Evolutionary conservation across 2,113 vertebrate genomes (phyloP).

Genomic region (Oriolus oriolus): DNA sequence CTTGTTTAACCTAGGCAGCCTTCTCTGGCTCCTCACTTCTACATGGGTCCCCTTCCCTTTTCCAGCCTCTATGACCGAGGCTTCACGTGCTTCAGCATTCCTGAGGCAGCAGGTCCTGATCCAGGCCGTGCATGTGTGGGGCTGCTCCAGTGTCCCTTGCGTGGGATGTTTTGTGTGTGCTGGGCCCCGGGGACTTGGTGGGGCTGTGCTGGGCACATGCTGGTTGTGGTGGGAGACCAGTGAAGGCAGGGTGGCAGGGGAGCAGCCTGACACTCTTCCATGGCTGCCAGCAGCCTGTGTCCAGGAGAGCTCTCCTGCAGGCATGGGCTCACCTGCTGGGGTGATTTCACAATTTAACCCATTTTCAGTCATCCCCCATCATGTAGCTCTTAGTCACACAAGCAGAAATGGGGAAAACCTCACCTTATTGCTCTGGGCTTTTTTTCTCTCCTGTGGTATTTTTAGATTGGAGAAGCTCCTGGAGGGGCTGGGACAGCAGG

Average conservation of each 20-base stretch:
- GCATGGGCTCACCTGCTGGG: not conserved
- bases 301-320: rapidly evolving
- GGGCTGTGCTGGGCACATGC: rapidly evolving
- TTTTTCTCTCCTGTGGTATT: not conserved
- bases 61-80: rapidly evolving
- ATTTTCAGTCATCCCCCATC: rapidly evolving
- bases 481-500: not conserved
- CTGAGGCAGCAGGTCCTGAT: not conserved
- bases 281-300: not conserved
- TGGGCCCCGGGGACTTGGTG: rapidly evolving
- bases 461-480: not conserved
- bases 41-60: rapidly evolving
- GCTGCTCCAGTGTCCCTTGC: rapidly evolving
- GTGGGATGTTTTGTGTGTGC: rapidly evolving
- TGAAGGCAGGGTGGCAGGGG: not conserved
- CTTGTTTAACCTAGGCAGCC: not conserved
- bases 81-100: not conserved
- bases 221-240: not conserved
- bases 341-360: not conserved
- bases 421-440: not conserved
- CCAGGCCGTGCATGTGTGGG: rapidly evolving
- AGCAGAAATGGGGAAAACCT: not conserved
- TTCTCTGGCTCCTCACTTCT: not conserved
- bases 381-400: not conserved
- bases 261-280: not conserved